Percentiles rank a stretch among this genome's conserved stretches.
These are phyloP conservation scores for Hypomecis punctinalis DNA, from an alignment of 2,888 invertebrate genomes.

Conservation along the genomic window DNA sequence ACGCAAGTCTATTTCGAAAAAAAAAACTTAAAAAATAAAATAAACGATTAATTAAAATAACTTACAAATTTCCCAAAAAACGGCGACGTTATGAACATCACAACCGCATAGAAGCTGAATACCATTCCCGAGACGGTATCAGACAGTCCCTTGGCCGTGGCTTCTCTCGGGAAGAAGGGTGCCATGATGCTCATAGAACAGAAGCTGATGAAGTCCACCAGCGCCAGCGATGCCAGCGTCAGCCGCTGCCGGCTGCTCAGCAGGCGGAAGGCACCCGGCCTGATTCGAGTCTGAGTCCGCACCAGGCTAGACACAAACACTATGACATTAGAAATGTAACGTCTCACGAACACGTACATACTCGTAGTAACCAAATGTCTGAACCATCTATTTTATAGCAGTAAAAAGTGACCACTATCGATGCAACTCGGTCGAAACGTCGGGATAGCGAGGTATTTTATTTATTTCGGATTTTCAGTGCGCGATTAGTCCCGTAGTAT, in stretches of 20 bases:
- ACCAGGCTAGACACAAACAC: constrained; percentile 64
- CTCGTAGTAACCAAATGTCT: not conserved
- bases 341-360: constrained; percentile 10
- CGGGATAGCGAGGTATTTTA: no score
- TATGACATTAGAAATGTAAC: constrained; percentile 14
- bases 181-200: constrained; percentile 93
- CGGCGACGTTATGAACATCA: constrained; percentile 90
- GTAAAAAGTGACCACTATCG: no score
- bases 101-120: constrained; percentile 91
- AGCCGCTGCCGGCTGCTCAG: constrained; percentile 83
- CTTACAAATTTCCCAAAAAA: constrained; percentile 91
- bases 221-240: constrained; percentile 86
- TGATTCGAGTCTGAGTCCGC: constrained; percentile 83
- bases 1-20: no score
- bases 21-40: no score
- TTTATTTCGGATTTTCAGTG: no score
- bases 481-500: no score
- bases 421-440: no score
- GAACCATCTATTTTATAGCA: no score
- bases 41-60: constrained; percentile 41
- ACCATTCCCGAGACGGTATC: constrained; percentile 89
- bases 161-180: constrained; percentile 91
- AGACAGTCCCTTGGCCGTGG: constrained; percentile 88
- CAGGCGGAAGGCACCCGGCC: constrained; percentile 82
- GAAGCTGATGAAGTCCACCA: constrained; percentile 91